Conservation (phyloP, 1,140 invertebrate species). For the Drosophila pseudoananassae region DNA sequence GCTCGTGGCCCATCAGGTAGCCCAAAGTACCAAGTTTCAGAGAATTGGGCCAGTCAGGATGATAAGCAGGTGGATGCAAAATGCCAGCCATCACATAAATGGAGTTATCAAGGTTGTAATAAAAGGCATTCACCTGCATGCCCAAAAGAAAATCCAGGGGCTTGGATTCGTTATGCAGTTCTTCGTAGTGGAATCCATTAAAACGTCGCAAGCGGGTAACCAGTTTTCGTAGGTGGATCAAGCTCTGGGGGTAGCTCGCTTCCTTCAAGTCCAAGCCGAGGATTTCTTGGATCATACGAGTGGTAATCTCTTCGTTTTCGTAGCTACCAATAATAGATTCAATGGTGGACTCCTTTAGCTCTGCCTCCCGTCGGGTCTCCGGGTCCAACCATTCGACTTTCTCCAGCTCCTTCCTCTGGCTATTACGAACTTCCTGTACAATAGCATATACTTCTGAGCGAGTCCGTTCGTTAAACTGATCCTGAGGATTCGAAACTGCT, state of each 20-base stretch:
- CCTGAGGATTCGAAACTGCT: too few species aligned
- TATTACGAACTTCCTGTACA: constrained; percentile 85
- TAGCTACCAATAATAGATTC: constrained; percentile 86
- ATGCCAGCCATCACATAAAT: constrained; percentile 90
- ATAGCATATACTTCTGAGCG: constrained; percentile 47
- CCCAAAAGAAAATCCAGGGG: constrained; percentile 61
- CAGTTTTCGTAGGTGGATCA: constrained; percentile 55
- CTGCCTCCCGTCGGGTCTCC: constrained; percentile 86
- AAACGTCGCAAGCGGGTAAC: constrained; percentile 39
- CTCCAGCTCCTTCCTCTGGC: constrained; percentile 86
- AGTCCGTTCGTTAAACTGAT: constrained; percentile 55
- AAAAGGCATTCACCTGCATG: constrained; percentile 79
- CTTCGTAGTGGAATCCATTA: constrained; percentile 46
- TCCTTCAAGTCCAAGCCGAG: constrained; percentile 37
- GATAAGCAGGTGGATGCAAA: constrained; percentile 96
- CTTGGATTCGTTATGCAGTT: constrained; percentile 41
- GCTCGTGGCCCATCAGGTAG: constrained; percentile 70
- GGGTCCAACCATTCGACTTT: constrained; percentile 90
- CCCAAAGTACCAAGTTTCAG: constrained; percentile 75
- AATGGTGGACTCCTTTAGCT: constrained; percentile 86
- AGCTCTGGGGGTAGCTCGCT: constrained; percentile 46
- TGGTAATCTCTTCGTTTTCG: constrained; percentile 83
- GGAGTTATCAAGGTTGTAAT: constrained; percentile 74
- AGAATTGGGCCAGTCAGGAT: constrained; percentile 84
- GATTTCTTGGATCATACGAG: constrained; percentile 48